A percentile compares a stretch with the other conserved stretches of the same genome.
Evolutionary conservation across 2,797 vertebrate genomes (phyloP).

Genomic region (Microctenopoma lineatum): DNA sequence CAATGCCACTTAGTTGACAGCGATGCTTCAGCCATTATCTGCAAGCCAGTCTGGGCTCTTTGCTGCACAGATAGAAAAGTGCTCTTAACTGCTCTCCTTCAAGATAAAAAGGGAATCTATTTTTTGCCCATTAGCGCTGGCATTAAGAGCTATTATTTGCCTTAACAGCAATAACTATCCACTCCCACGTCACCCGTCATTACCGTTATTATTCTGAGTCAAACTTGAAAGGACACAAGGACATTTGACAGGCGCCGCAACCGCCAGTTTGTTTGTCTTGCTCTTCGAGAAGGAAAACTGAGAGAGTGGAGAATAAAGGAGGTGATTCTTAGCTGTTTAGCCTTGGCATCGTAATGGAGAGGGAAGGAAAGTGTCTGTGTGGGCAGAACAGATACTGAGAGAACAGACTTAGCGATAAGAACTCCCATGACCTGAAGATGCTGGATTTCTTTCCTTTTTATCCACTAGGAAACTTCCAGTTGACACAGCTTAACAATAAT

Average conservation of each 20-base stretch:
- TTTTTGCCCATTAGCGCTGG: slow-evolving; percentile 80
- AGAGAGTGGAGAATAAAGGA: slow-evolving; percentile 11
- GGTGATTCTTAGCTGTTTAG: slow-evolving; percentile 36
- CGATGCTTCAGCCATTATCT: slow-evolving; percentile 52
- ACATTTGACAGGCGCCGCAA: slow-evolving; percentile 58
- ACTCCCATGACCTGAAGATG: slow-evolving; percentile 45
- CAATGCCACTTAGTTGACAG: slow-evolving; percentile 31
- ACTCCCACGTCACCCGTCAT: slow-evolving; percentile 70
- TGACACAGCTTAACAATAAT: slow-evolving; percentile 15
- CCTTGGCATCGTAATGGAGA: slow-evolving; percentile 53
- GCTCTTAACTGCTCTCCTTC: slow-evolving; percentile 72
- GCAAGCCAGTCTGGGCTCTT: slow-evolving; percentile 36
- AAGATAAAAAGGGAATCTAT: slow-evolving; percentile 67
- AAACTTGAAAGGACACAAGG: slow-evolving; percentile 75
- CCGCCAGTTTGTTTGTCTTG: slow-evolving; percentile 53
- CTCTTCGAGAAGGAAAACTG: slow-evolving; percentile 40
- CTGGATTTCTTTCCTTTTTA: slow-evolving; percentile 1
- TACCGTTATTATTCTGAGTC: slow-evolving; percentile 75
- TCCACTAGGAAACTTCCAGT: slow-evolving; percentile 27
- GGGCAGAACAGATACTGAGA: slow-evolving; percentile 37
- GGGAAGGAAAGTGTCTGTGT: slow-evolving; percentile 37
- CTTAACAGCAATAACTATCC: slow-evolving; percentile 66
- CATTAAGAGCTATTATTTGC: slow-evolving; percentile 82
- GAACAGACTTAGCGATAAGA: slow-evolving; percentile 44
- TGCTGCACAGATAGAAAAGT: slow-evolving; percentile 54